phyloP scores from a whole-genome alignment of 2,113 vertebrate species.

The Serilophus lunatus region DNA sequence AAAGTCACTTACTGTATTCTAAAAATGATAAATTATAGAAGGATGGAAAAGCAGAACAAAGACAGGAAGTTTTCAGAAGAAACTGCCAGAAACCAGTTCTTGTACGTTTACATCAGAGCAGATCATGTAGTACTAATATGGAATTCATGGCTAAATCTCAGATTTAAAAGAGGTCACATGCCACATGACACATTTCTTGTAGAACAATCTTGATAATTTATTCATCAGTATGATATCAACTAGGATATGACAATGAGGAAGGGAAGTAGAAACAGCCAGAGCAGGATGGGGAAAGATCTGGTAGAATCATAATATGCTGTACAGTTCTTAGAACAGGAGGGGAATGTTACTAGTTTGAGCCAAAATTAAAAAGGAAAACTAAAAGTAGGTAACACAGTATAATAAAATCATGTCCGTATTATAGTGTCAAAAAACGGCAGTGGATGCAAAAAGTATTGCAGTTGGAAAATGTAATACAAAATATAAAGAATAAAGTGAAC shows the following conservation, averaged over 20 bases:
- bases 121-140: not conserved
- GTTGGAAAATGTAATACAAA: not conserved
- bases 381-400: not conserved
- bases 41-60: conserved; percentile 2
- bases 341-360: not conserved
- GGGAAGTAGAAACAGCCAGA: conserved; percentile 1
- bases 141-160: conserved; percentile 52
- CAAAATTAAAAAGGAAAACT: not conserved
- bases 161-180: conserved; percentile 54
- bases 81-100: not conserved
- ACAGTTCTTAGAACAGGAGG: not conserved
- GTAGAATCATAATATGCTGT: not conserved
- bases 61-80: not conserved
- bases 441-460: not conserved
- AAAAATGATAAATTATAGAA: conserved; percentile 14
- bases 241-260: not conserved
- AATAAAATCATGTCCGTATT: not conserved
- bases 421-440: not conserved
- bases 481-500: not conserved
- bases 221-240: conserved; percentile 61
- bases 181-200: conserved; percentile 57
- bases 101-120: conserved; percentile 25
- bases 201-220: conserved; percentile 68
- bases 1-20: not conserved
- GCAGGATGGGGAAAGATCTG: not conserved